Evolutionary conservation across 1,140 invertebrate genomes (phyloP), one percentile per base, ranked within the genome.

Genomic region (Drosophila seguyi): DNA sequence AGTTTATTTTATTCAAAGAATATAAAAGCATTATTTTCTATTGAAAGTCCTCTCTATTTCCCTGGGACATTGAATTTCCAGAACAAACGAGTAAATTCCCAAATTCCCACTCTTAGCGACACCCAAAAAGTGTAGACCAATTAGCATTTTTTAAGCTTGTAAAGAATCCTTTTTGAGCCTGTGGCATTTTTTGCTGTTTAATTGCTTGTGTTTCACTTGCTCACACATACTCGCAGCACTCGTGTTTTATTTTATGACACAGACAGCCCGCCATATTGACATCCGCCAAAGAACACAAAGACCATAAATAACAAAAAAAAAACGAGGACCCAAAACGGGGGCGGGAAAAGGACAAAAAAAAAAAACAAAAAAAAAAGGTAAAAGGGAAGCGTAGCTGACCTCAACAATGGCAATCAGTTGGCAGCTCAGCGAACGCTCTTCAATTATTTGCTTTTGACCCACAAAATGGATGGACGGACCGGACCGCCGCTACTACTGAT

Each of bases 371-470:
- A 45, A 76, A 77, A 77, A 75, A 60, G 62, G 47, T 34, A 38
- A 79, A 73, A 29, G 22, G 57, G 25, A 69, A 69, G 36, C 57
- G 27, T 11, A 22, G 34, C 41, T 76, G 74, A 76, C 73, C 74
- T 76, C 53, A 76, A 77, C 56, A 77, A 47, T 72, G 79, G 66
- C 79, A 81, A 72, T 77, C 75, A 79, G 58, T 79, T 53, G 53
- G 58, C 48, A 58, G 59, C 53, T 47, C 60, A 29, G 59, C 66
- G 59, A 41, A 52, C 41, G 67, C 67, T 63, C 67, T 74, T 82
- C 81, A 78, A 82, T 82, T 82, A 82, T 82, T 82, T 79, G 80
- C 63, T 83, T 83, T 83, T 79, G 80, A 83, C 80, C 80, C 79
- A 82, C 68, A 82, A 78, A 74, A 67, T 41, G 73, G 57, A 29